Base-by-base conservation (phyloP, 2,113 vertebrate species). In the Neolamprologus kungweensis region DNA sequence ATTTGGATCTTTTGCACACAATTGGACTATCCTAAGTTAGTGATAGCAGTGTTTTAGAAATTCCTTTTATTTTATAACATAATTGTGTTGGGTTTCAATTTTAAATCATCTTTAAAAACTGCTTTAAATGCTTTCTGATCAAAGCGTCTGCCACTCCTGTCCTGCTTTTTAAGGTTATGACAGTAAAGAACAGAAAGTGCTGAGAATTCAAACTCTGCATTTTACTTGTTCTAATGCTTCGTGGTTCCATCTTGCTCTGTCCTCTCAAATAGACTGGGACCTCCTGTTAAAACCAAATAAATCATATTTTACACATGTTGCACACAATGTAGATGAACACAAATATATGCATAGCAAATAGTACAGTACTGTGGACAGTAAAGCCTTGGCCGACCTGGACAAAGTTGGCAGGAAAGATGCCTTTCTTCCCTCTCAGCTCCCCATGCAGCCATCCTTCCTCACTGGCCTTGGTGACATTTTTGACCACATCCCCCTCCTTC, bases 381-480 rank as follows among this genome's bases (percentile, higher is more conserved):
- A 28, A 4, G 9, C 13, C 12, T 51, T 28, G 28, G 40, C 88
- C 79, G 23, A 97, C 97, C 97, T 97, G 96, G 79, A 96, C 96
- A 68, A 97, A 97, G 90, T 88, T 95, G 19, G 94, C 87, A 2
- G 98, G 98, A 79, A 98, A 97, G 85, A 97, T 94, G 51, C 98
- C 97, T 33, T 86, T 93, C 35, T 91, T 96, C 14, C 96, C 97
- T 23, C 85, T 78, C 60, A 97, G 89, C 58, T 97, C 97, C 60
- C 97, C 97, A 7, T 93, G 86, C 84, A 98, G 93, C 97, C 98
- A 98, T 23, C 97, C 97, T 5, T 95, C 96, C 58, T 96, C 94
- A 0, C 84, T 85, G 8, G 93, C 90, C 79, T 91, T 89, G 80
- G 92, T 94, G 81, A 97, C 97, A 5, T 96, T 96, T 91, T 95